Conservation (phyloP, 2,113 vertebrate species). For the Herpetotheres cachinnans region DNA sequence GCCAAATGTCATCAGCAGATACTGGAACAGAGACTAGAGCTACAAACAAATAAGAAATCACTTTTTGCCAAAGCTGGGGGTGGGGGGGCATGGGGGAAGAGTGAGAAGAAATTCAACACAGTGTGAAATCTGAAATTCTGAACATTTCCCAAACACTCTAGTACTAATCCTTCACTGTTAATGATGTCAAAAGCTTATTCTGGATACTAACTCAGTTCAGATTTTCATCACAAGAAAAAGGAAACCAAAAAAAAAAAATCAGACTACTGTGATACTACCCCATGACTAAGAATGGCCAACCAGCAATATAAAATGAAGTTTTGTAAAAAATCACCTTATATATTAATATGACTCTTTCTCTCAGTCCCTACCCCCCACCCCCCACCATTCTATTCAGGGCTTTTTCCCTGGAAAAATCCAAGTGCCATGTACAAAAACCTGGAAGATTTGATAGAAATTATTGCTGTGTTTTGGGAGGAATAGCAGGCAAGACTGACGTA, state of each 20-base stretch:
- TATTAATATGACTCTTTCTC: not conserved
- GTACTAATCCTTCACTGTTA: not conserved
- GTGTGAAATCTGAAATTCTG: not conserved
- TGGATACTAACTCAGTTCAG: not conserved
- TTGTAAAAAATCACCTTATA: not conserved
- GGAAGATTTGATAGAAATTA: not conserved
- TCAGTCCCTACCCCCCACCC: rapidly evolving
- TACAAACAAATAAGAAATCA: not conserved
- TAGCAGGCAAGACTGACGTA: not conserved
- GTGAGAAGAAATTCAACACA: not conserved
- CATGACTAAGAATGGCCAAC: not conserved
- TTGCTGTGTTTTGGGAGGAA: not conserved
- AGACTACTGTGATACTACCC: not conserved
- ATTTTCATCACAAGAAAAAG: not conserved
- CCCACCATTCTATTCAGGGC: not conserved
- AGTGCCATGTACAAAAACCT: not conserved
- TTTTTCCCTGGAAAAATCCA: not conserved
- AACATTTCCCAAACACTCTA: not conserved
- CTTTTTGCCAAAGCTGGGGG: not conserved
- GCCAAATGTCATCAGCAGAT: not conserved
- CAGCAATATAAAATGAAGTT: not conserved
- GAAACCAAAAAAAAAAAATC: not conserved
- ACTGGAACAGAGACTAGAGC: not conserved
- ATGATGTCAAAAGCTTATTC: not conserved
- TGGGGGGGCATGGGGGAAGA: not conserved